These are phyloP conservation scores for Tethea ocularis DNA, from an alignment of 2,888 invertebrate species.

Conservation along the genomic window DNA sequence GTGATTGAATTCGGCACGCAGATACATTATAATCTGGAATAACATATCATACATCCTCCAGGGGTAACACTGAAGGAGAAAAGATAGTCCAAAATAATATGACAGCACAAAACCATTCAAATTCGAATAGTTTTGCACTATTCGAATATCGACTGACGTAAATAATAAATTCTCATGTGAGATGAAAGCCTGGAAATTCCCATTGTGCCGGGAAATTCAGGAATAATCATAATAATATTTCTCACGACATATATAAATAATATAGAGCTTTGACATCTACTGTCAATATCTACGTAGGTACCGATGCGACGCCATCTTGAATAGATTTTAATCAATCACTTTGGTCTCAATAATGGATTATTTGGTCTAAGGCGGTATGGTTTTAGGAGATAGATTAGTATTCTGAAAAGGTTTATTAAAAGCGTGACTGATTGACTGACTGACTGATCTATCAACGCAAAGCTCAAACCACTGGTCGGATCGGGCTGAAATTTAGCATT, in stretches of 20 bases:
- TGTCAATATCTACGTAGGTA: slow-evolving; percentile 25
- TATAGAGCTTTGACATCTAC: slow-evolving; percentile 13
- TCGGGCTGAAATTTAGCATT: too few relatives aligned
- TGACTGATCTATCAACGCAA: too few relatives aligned
- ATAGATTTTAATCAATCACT: slow-evolving; percentile 46
- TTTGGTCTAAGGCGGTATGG: too few relatives aligned
- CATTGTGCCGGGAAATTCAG: neutral
- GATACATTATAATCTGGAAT: too few relatives aligned
- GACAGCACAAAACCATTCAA: neutral
- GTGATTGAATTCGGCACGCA: too few relatives aligned
- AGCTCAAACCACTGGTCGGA: too few relatives aligned
- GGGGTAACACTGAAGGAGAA: too few relatives aligned
- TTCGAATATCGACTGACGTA: neutral
- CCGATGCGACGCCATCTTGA: slow-evolving; percentile 36
- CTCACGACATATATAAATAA: slow-evolving; percentile 3
- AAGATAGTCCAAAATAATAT: too few relatives aligned
- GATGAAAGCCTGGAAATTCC: neutral
- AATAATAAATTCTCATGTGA: neutral
- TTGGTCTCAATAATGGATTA: slow-evolving; percentile 5
- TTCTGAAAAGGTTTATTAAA: too few relatives aligned
- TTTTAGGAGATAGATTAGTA: neutral
- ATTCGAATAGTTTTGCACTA: neutral
- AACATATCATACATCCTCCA: too few relatives aligned
- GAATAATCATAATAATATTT: slow-evolving; percentile 2
- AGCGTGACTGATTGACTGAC: too few relatives aligned